Evolutionary conservation across 2,113 vertebrate species (phyloP).

Genomic region (Microtus montanus): DNA sequence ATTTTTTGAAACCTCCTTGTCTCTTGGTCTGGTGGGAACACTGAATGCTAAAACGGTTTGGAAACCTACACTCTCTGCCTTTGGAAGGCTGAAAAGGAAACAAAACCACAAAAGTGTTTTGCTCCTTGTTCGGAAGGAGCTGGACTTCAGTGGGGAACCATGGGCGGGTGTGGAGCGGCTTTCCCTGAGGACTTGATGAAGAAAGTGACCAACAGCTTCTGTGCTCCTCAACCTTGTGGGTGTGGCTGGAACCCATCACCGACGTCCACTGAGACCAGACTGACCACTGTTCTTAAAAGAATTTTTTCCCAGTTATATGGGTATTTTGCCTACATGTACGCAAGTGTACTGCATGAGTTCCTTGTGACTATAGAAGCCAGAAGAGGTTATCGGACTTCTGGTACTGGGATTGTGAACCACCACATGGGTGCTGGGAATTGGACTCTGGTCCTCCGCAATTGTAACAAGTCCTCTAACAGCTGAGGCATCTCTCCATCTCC

Average conservation of each 20-base stretch:
- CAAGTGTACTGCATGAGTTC: background rate
- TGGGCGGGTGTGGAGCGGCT: background rate
- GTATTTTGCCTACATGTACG: background rate
- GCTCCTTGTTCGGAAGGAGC: conserved; percentile 7
- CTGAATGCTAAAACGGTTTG: background rate
- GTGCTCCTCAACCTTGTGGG: background rate
- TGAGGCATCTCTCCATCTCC: background rate
- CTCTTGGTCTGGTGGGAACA: background rate
- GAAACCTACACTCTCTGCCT: background rate
- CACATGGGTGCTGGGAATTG: background rate
- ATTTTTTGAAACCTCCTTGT: too few relatives aligned
- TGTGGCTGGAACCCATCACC: background rate
- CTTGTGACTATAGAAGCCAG: background rate
- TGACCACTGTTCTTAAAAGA: background rate
- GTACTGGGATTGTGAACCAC: background rate
- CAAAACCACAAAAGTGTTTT: background rate
- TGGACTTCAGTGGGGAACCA: background rate
- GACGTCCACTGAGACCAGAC: background rate
- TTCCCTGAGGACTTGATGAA: background rate
- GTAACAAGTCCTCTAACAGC: background rate
- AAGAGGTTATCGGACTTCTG: background rate
- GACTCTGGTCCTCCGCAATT: background rate
- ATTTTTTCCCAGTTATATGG: background rate
- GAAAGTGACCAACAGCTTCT: background rate
- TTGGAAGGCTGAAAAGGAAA: background rate